A percentile compares a stretch with the other conserved stretches of the same genome.
phyloP scores from a whole-genome alignment of 2,797 vertebrate species.

The Acanthopagrus latus region DNA sequence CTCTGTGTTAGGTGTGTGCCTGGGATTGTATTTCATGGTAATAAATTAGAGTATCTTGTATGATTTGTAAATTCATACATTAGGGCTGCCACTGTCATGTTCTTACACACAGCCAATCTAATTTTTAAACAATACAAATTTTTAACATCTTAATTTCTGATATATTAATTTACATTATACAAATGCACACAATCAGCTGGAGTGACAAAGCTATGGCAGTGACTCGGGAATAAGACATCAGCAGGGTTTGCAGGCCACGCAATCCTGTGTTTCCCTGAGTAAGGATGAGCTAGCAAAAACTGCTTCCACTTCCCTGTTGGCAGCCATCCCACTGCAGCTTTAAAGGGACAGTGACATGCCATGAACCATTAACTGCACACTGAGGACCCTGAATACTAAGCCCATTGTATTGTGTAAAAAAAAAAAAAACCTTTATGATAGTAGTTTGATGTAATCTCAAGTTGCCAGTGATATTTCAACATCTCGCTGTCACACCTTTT shows the following conservation, averaged over 20 bases:
- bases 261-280: conserved; percentile 61
- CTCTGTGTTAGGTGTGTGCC: conserved; percentile 5
- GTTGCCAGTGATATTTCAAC: not conserved
- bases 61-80: conserved; percentile 2
- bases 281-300: conserved; percentile 82
- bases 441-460: not conserved
- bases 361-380: not conserved
- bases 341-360: conserved; percentile 74
- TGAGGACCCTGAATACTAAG: no score
- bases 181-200: not conserved
- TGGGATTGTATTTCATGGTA: conserved; percentile 11
- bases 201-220: not conserved
- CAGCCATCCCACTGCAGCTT: conserved; percentile 46
- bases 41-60: not conserved
- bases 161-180: no score
- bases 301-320: conserved; percentile 70
- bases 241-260: no score
- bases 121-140: conserved; percentile 19
- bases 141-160: no score
- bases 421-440: no score
- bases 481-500: not conserved
- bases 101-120: not conserved
- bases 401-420: no score
- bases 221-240: not conserved
- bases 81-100: not conserved